Percentiles rank a stretch among this genome's conserved stretches.
Evolutionary conservation across 2,113 vertebrate genomes (phyloP).

Genomic region (Stomatorhinus ivindoensis): DNA sequence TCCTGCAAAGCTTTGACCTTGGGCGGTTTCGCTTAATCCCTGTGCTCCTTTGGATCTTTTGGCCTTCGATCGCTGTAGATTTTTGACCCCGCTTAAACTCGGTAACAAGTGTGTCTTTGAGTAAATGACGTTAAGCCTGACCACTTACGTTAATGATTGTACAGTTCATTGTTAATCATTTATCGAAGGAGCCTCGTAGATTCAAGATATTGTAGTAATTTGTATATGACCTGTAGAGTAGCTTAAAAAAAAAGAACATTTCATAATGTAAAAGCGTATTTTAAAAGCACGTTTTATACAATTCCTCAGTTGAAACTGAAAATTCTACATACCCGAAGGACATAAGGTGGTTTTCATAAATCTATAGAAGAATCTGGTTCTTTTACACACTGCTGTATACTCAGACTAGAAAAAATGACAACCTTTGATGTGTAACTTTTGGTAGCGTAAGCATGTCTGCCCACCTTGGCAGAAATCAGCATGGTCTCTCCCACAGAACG

Average conservation of each 20-base stretch:
- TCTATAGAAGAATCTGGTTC: background rate
- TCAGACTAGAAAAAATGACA: background rate
- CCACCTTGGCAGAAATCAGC: background rate
- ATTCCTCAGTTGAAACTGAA: background rate
- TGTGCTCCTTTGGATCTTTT: background rate
- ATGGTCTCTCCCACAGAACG: background rate
- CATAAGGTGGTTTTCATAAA: background rate
- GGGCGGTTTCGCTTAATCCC: background rate
- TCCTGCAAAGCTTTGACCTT: background rate
- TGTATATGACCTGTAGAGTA: background rate
- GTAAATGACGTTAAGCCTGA: background rate
- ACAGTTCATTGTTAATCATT: background rate
- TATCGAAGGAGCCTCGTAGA: background rate
- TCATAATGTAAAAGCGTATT: background rate
- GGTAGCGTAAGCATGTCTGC: background rate
- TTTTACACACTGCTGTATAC: background rate
- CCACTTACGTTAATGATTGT: background rate
- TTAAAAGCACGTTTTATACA: background rate
- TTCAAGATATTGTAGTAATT: background rate
- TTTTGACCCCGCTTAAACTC: background rate
- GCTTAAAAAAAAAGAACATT: background rate
- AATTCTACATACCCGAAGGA: background rate
- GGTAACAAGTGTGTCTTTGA: background rate
- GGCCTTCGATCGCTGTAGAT: background rate
- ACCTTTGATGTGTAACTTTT: background rate